phyloP scores from a whole-genome alignment of 2,888 invertebrate genomes.

The Drosophila niveifrons region DNA sequence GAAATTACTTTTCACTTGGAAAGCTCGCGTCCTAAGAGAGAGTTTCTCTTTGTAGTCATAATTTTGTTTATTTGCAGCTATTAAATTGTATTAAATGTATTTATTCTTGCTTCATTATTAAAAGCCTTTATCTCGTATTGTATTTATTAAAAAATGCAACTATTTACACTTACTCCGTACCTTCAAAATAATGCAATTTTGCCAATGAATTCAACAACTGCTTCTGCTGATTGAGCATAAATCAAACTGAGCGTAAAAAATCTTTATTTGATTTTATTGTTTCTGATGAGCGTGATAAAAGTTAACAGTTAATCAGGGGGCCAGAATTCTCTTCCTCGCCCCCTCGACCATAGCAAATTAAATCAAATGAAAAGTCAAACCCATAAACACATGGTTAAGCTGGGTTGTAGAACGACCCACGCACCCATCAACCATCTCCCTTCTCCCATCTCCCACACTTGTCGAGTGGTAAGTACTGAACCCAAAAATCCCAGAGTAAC shows the following conservation, averaged over 20 bases:
- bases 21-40: not conserved
- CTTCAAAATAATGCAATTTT: not conserved
- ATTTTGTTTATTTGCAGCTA: too few relatives aligned
- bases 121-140: too few relatives aligned
- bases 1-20: constrained; percentile 8
- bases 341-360: constrained; percentile 63
- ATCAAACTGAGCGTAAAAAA: constrained; percentile 75
- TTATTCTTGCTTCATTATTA: not conserved
- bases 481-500: constrained; percentile 4
- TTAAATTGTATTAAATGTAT: not conserved
- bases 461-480: constrained; percentile 20
- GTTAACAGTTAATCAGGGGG: constrained; percentile 68
- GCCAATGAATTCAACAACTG: too few relatives aligned
- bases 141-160: too few relatives aligned
- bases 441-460: constrained; percentile 35
- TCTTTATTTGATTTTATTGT: constrained; percentile 81
- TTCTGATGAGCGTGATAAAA: constrained; percentile 74
- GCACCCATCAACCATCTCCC: constrained; percentile 33
- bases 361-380: constrained; percentile 81
- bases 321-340: constrained; percentile 38
- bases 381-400: constrained; percentile 71
- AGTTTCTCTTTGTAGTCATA: not conserved
- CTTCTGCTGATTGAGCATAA: constrained; percentile 38
- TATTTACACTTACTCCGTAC: not conserved
- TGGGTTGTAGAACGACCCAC: constrained; percentile 31